Base-by-base conservation (phyloP, 1,140 invertebrate species). In the Caligus rogercresseyi region DNA sequence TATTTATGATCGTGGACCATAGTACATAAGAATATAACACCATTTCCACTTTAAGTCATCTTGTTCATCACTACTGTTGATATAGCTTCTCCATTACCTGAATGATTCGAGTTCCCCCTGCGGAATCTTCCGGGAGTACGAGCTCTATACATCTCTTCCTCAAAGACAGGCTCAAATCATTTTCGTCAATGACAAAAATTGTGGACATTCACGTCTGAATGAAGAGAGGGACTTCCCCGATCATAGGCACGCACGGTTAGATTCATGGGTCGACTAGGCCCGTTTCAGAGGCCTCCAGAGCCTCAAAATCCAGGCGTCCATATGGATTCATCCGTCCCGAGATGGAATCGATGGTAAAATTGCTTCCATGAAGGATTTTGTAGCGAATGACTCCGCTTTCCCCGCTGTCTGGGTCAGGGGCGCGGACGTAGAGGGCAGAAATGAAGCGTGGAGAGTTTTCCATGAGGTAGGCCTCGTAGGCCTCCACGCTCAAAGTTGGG, bases 141-240 rank as follows among this genome's bases (percentile, higher is more conserved):
- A 68, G n/a, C 78, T 56, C 81, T 79, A 70, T 93, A 93, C 58
- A 82, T 71, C 54, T 74, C 72, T 67, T 81, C 78, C 67, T 86
- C 81, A 72, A 93, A 94, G 65, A 79, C 72, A 0, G 90, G 90
- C 0, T 79, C 74, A 74, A 81, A 69, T 93, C 89, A 72, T 94
- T 94, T 3, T 84, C 78, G 72, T 94, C 90, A 67, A 86, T 81
- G 1, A 93, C 79, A 72, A 87, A 88, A 62, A 95, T 79, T 0
- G 80, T 79, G 0, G n/a, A 93, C 79, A 0, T 81, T 78, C 13
- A 83, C 84, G 26, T 86, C 80, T 0, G 82, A 83, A 31, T 78
- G 82, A 7, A 90, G 71, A 64, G 83, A 79, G 0, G 88, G 88
- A 11, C 73, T 77, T 0, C 89, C 89, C 65, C 81, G 79, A 71